Percentiles rank a stretch among this genome's conserved stretches.
Evolutionary conservation across 2,888 invertebrate genomes (phyloP).

Genomic region (Selenia dentaria): DNA sequence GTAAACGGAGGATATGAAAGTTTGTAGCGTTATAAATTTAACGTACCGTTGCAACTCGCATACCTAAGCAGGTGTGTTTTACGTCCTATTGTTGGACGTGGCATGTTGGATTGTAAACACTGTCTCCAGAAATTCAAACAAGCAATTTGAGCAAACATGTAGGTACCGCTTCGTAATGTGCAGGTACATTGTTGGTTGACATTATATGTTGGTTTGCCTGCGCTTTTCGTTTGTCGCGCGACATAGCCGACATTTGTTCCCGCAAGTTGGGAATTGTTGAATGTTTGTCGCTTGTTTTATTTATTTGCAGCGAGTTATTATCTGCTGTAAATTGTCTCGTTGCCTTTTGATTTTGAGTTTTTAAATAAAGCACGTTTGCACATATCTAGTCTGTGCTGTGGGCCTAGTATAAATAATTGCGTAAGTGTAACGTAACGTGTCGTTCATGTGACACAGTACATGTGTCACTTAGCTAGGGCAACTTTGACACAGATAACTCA

Average conservation of each 20-base stretch:
- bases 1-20: slow-evolving; percentile 34
- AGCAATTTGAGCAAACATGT: slow-evolving; percentile 52
- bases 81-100: slow-evolving; percentile 56
- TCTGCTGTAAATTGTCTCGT: slow-evolving; percentile 27
- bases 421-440: no score
- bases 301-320: slow-evolving; percentile 41
- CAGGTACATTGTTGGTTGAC: slow-evolving; percentile 40
- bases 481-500: no score
- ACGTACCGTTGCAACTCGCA: slow-evolving; percentile 31
- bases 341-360: slow-evolving; percentile 28
- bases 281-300: slow-evolving; percentile 50
- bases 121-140: slow-evolving; percentile 62
- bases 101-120: slow-evolving; percentile 66
- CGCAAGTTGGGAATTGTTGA: slow-evolving; percentile 47
- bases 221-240: slow-evolving; percentile 36
- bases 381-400: no score
- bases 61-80: slow-evolving; percentile 37
- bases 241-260: slow-evolving; percentile 49
- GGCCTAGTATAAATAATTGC: no score
- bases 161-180: slow-evolving; percentile 28
- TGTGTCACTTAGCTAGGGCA: no score
- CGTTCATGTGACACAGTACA: no score
- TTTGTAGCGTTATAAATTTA: slow-evolving; percentile 35
- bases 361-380: slow-evolving; percentile 3
- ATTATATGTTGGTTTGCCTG: slow-evolving; percentile 32